Evolutionary conservation across 1,140 invertebrate species (phyloP).

Genomic region (Drosophila subpulchrella): DNA sequence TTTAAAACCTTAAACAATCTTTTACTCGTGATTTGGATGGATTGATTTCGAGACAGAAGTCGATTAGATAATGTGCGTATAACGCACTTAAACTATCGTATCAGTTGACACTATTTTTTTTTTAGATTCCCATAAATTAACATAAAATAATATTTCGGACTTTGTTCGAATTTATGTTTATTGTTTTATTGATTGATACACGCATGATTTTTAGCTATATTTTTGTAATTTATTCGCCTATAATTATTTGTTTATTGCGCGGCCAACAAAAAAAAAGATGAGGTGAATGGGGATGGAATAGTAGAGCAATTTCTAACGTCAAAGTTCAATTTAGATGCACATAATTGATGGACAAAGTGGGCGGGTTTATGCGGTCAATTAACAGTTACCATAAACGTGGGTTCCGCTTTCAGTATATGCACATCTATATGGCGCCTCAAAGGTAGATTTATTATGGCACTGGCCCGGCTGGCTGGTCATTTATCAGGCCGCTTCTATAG

Average conservation of each 20-base stretch:
- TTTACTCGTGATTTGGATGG: neutral
- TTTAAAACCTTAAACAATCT: neutral
- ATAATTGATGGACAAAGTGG: constrained; percentile 65
- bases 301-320: constrained; percentile 54
- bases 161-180: constrained; percentile 37
- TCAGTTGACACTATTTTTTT: neutral
- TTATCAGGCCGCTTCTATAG: constrained; percentile 65
- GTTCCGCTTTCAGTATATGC: constrained; percentile 12
- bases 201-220: constrained; percentile 3
- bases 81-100: neutral
- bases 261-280: neutral
- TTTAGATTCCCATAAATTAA: constrained; percentile 18
- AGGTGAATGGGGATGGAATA: neutral
- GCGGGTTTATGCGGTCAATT: constrained; percentile 35
- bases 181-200: constrained; percentile 37
- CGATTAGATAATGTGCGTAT: constrained; percentile 18
- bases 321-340: constrained; percentile 76
- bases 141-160: constrained; percentile 15
- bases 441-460: constrained; percentile 43
- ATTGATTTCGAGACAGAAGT: no score
- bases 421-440: constrained; percentile 47
- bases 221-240: constrained; percentile 27
- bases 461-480: constrained; percentile 15
- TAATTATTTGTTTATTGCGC: constrained; percentile 42
- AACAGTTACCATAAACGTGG: constrained; percentile 30